Conservation (phyloP, 2,797 vertebrate genomes). For the Phataginus tricuspis region DNA sequence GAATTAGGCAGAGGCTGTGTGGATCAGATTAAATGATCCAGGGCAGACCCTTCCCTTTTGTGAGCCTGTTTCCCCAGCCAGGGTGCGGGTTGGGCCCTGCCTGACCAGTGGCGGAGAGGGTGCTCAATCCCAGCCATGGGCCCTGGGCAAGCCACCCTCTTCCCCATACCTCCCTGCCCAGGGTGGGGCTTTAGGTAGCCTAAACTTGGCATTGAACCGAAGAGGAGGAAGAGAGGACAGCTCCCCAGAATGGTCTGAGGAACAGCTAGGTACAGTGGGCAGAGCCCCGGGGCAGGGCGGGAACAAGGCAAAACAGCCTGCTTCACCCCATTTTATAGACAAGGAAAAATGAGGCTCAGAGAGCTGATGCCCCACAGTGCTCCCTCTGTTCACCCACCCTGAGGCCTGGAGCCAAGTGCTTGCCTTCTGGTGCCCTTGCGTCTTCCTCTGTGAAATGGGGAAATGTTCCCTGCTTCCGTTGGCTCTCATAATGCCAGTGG, state of each 20-base stretch:
- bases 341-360: background rate
- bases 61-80: background rate
- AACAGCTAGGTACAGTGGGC: background rate
- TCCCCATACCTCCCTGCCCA: background rate
- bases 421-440: background rate
- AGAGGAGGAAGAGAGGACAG: background rate
- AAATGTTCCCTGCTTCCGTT: background rate
- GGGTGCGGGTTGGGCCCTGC: background rate
- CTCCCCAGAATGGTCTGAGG: background rate
- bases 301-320: background rate
- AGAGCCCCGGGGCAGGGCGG: background rate
- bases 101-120: background rate
- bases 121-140: background rate
- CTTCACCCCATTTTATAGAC: background rate
- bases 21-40: background rate
- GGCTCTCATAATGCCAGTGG: background rate
- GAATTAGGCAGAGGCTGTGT: background rate
- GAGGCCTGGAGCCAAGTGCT: background rate
- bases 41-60: background rate
- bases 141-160: background rate
- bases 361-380: fast-evolving
- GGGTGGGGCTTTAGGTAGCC: background rate
- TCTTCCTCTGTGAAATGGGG: background rate
- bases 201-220: background rate
- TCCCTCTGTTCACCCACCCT: background rate